Evolutionary conservation across 1,140 invertebrate species (phyloP).

Genomic region (Myzus persicae): DNA sequence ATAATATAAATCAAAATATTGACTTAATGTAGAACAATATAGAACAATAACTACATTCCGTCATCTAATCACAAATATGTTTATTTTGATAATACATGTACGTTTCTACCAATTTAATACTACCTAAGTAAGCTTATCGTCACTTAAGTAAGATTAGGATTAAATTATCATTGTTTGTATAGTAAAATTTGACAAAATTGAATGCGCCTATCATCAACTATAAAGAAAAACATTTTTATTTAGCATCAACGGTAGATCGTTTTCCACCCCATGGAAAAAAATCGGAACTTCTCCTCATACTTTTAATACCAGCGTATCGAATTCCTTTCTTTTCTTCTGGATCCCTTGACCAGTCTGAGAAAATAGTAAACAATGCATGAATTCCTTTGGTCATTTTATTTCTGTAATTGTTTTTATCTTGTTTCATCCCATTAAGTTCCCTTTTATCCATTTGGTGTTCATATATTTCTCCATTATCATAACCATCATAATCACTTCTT

Average conservation of each 20-base stretch:
- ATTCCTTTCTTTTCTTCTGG: constrained; percentile 48
- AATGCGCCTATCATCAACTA: constrained; percentile 43
- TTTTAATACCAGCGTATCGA: constrained; percentile 38
- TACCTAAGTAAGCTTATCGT: constrained; percentile 31
- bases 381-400: constrained; percentile 56
- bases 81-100: constrained; percentile 24
- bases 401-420: constrained; percentile 51
- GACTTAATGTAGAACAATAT: constrained; percentile 23
- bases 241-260: constrained; percentile 32
- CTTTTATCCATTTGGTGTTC: constrained; percentile 44
- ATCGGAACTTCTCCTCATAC: constrained; percentile 52
- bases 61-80: constrained; percentile 31
- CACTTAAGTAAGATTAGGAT: constrained; percentile 28
- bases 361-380: constrained; percentile 49
- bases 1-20: constrained; percentile 35
- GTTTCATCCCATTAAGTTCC: neutral
- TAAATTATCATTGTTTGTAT: neutral
- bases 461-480: constrained; percentile 26
- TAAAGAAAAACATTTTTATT: constrained; percentile 44
- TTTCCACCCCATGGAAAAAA: constrained; percentile 62
- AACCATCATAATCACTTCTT: constrained; percentile 31
- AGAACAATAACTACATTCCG: neutral
- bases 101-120: neutral
- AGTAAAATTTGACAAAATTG: constrained; percentile 23
- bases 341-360: constrained; percentile 53